Evolutionary conservation across 2,888 invertebrate genomes (phyloP), one percentile per base, ranked within the genome.

Genomic region (Steinernema scapterisci): DNA sequence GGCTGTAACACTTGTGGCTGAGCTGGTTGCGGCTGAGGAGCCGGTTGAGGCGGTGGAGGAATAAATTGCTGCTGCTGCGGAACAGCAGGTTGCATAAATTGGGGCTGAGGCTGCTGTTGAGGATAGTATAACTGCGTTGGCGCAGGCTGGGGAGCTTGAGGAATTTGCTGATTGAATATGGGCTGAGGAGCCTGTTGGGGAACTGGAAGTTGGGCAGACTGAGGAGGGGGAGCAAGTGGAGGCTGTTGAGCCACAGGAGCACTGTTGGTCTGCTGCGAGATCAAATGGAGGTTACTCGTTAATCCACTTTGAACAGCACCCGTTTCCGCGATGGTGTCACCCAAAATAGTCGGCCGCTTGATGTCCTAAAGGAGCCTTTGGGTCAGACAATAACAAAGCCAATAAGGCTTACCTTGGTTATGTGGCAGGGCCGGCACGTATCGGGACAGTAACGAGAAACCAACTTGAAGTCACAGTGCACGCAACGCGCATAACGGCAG

Each of bases 381-480:
- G n/a, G n/a, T 19, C 5, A 48, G 48, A 48, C 16, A 16, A n/a
- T n/a, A n/a, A n/a, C n/a, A n/a, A n/a, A n/a, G 16, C 45, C 9
- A 44, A 16, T 44, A 16, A 16, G 45, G 45, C 48, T 48, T 48
- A n/a, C 48, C 25, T 25, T 54, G 5, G 54, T 31, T 25, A n/a
- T 63, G 25, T 31, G 31, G 38, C 63, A 63, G 1, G 27, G 63
- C 2, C 63, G 63, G 31, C 63, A 81, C 13, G 73, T 72, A 21
- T 27, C 54, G 3, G 81, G 77, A 43, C 81, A 81, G 75, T 83
- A 76, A 56, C 79, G 75, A 13, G 79, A 74, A 43, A 86, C 85
- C 77, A 86, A 85, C 27, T 84, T 81, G 27, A 84, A 82, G 2
- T 80, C 80, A 73, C 86, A 86, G 73, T 86, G 86, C 27, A 81